These are phyloP conservation scores for Glyptemys insculpta DNA, from an alignment of 2,797 vertebrate genomes.

Conservation along the genomic window DNA sequence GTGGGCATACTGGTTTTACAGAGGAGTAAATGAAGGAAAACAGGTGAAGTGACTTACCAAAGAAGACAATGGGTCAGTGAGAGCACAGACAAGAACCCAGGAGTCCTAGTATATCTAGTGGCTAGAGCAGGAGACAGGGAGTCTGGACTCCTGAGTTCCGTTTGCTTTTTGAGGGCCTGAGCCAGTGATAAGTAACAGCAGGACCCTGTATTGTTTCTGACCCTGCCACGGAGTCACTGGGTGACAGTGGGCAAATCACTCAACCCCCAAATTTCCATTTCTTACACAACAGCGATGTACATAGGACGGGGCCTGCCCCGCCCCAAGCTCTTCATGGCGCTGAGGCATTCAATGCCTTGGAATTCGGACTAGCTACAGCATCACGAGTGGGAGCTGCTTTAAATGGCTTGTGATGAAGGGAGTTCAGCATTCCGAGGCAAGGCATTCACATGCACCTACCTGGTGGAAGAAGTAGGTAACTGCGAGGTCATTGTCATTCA, in stretches of 20 bases:
- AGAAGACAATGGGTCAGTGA: background rate
- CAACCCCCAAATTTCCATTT: fast-evolving
- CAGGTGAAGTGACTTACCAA: background rate
- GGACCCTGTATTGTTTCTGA: background rate
- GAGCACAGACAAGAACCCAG: background rate
- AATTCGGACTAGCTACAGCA: background rate
- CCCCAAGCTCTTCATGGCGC: background rate
- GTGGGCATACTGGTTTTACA: fast-evolving
- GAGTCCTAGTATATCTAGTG: background rate
- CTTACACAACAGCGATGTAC: background rate
- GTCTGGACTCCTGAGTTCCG: background rate
- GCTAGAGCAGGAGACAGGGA: background rate
- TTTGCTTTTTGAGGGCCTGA: background rate
- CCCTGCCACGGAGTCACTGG: background rate
- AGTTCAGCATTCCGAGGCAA: fast-evolving
- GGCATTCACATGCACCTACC: conserved; percentile 44
- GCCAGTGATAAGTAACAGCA: background rate
- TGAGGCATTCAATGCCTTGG: background rate
- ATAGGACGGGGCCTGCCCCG: background rate
- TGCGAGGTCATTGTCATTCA: conserved; percentile 96
- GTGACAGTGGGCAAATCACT: background rate
- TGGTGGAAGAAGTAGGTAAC: conserved; percentile 94
- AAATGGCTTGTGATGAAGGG: background rate
- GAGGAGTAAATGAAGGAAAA: background rate
- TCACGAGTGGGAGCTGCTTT: background rate